Evolutionary conservation across 2,113 vertebrate genomes (phyloP), one percentile per base, ranked within the genome.

Genomic region (Lucifuga dentata): DNA sequence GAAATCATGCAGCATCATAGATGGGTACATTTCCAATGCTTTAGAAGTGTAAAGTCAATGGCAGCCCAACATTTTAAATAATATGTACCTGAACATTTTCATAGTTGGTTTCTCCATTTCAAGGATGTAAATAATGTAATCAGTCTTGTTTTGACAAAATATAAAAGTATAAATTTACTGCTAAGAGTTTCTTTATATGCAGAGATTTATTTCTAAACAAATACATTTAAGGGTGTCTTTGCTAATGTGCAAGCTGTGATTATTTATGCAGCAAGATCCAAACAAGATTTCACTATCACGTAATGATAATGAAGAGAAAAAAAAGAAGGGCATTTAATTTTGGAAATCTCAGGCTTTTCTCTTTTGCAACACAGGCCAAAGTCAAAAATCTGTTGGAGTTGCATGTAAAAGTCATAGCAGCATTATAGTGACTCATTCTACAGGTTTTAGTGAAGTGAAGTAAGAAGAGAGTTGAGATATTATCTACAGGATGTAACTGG

Each of bases 1-100:
- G 39, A 48, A 65, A 17, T 48, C 68, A 32, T 61, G 44, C 2
- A 12, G 11, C 13, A 33, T 49, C 16, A 5, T 20, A 5, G 61
- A 51, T 40, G 56, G 44, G 60, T 73, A 76, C 8, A 56, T 77
- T 4, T 48, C 65, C 16, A 40, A 11, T 16, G 33, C 19, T 39
- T 19, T 9, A 2, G 29, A 45, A 40, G 36, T 13, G 12, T 8
- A 0, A 63, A 43, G 46, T 26, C 15, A 35, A 11, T 2, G 10
- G 10, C 11, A 35, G 10, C 33, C 33, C 7, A 35, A 11, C 33
- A 6, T 8, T 35, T 35, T 35, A 29, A 7, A 29, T 35, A 3
- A 35, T 35, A 35, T 35, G 33, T 35, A 35, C 33, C 7, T 8
- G 33, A 35, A 11, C 8, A 35, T 35, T 35, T 35, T 29, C 26